Evolutionary conservation across 2,888 invertebrate genomes (phyloP).

Genomic region (Eurois occulta): DNA sequence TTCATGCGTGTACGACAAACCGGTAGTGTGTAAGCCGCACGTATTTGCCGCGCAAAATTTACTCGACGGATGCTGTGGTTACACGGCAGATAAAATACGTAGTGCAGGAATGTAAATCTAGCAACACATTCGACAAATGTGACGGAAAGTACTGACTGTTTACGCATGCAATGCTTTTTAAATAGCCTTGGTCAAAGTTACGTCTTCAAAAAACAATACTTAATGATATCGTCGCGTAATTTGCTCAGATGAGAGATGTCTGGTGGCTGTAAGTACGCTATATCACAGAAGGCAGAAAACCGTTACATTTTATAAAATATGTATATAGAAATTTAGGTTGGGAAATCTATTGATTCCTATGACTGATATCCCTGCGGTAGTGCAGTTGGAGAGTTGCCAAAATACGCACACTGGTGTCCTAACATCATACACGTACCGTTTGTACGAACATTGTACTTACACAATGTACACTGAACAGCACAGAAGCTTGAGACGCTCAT

Average conservation of each 20-base stretch:
- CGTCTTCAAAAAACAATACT: not conserved
- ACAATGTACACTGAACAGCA: not conserved
- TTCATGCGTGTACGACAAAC: not conserved
- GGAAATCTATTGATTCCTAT: constrained; percentile 48
- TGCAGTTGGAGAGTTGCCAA: constrained; percentile 52
- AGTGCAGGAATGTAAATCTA: not conserved
- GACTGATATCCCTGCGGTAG: constrained; percentile 23
- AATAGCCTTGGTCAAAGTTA: not conserved
- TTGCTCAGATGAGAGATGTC: not conserved
- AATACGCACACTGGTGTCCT: constrained; percentile 25
- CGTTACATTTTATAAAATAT: not conserved
- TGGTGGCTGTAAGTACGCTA: not conserved
- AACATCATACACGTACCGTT: constrained; percentile 32
- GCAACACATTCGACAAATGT: not conserved
- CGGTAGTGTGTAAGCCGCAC: not conserved
- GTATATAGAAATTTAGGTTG: constrained; percentile 15
- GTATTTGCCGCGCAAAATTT: not conserved
- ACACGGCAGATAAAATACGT: not conserved
- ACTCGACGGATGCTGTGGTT: not conserved
- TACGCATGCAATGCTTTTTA: not conserved
- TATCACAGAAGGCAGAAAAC: no score
- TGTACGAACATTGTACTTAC: not conserved
- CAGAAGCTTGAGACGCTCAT: not conserved
- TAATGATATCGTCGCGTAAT: not conserved
- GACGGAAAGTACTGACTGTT: not conserved